phyloP scores from a whole-genome alignment of 2,113 vertebrate genomes.

The Myotis davidii region DNA sequence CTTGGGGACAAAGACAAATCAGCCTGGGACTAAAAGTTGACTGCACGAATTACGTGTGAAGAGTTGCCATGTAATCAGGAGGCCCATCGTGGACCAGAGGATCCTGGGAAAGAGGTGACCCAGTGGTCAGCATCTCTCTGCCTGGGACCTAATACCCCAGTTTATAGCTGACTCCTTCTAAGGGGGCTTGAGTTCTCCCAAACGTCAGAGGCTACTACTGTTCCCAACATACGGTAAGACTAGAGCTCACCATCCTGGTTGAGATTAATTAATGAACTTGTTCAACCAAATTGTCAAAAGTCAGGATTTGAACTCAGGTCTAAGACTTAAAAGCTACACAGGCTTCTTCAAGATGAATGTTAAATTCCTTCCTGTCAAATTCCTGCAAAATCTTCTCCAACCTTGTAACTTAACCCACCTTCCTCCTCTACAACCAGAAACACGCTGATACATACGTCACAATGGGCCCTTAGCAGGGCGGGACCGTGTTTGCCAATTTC shows the following conservation, averaged over 20 bases:
- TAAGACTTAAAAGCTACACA: not conserved
- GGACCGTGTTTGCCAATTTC: not conserved
- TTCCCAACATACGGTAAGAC: not conserved
- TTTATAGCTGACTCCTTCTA: not conserved
- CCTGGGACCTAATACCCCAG: not conserved
- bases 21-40: not conserved
- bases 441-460: not conserved
- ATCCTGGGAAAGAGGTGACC: not conserved
- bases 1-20: not conserved
- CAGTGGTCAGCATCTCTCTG: not conserved
- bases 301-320: not conserved
- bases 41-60: not conserved
- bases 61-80: not conserved
- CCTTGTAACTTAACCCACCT: not conserved
- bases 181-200: not conserved
- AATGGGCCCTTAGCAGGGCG: not conserved
- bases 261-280: not conserved
- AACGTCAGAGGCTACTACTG: not conserved
- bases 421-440: not conserved
- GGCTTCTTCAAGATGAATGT: not conserved
- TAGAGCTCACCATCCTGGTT: not conserved
- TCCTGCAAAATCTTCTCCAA: slow-evolving; percentile 1
- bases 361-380: not conserved
- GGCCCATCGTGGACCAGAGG: not conserved
- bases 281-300: slow-evolving; percentile 3